Percentiles rank a stretch among this genome's conserved stretches.
Evolutionary conservation across 2,113 vertebrate species (phyloP).

Genomic region (Erythrocercus mccallii): DNA sequence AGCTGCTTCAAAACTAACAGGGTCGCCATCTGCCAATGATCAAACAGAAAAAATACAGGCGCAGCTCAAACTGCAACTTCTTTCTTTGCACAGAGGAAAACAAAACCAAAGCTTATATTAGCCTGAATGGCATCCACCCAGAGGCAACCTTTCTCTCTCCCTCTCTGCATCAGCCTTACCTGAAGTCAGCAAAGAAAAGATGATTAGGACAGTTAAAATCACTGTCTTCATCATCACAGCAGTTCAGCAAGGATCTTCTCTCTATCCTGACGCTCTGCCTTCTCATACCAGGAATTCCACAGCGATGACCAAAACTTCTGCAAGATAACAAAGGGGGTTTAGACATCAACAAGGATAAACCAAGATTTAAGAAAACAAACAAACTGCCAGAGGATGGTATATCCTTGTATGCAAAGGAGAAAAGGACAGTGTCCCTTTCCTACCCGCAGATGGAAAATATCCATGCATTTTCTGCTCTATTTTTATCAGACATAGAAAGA

Average conservation of each 20-base stretch:
- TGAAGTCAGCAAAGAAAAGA: constrained; percentile 26
- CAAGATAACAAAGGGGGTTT: not conserved
- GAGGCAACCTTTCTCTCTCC: not conserved
- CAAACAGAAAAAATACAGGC: constrained; percentile 1
- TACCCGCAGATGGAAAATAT: not conserved
- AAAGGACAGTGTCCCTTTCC: not conserved
- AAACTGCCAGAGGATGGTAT: not conserved
- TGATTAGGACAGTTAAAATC: constrained; percentile 8
- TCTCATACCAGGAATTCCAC: constrained; percentile 61
- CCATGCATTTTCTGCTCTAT: not conserved
- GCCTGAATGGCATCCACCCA: not conserved
- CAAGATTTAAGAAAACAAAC: not conserved
- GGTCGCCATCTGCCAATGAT: constrained; percentile 42
- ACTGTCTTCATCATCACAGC: constrained; percentile 34
- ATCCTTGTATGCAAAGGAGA: not conserved
- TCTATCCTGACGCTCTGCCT: not conserved
- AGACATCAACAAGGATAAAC: constrained; percentile 3
- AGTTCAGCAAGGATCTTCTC: not conserved
- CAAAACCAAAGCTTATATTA: not conserved
- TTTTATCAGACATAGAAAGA: not conserved
- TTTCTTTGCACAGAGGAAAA: not conserved
- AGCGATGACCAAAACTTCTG: constrained; percentile 25
- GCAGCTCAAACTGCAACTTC: not conserved
- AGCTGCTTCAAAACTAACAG: not conserved
- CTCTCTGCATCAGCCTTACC: constrained; percentile 36